Conservation (phyloP, 2,113 vertebrate species). For the Scomber japonicus region DNA sequence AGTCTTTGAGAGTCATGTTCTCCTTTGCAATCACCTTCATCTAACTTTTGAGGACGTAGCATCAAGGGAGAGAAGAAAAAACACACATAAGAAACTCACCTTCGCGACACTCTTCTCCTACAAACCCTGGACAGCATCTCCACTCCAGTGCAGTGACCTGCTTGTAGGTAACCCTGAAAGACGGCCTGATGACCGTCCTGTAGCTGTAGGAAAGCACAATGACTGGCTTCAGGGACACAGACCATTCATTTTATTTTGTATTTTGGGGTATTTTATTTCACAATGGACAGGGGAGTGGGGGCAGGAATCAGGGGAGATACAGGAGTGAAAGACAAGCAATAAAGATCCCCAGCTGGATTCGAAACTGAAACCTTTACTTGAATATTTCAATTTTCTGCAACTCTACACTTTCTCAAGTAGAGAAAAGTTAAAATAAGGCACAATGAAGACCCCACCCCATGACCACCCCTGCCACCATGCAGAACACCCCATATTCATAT, state of each 20-base stretch:
- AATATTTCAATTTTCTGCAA: not conserved
- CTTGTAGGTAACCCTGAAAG: constrained; percentile 91
- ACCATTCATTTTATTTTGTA: too few species aligned
- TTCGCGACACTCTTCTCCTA: constrained; percentile 90
- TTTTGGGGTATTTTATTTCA: not conserved
- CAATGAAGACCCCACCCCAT: not conserved
- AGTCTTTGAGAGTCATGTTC: constrained; percentile 8
- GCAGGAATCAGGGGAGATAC: not conserved
- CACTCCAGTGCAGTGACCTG: constrained; percentile 93
- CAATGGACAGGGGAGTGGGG: not conserved
- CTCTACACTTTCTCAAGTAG: not conserved
- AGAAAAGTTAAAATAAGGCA: not conserved
- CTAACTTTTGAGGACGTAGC: not conserved
- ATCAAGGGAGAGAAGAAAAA: not conserved
- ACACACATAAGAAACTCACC: constrained; percentile 81
- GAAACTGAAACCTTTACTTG: not conserved
- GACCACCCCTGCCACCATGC: not conserved
- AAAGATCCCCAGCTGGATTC: too few species aligned
- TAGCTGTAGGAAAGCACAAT: constrained; percentile 87
- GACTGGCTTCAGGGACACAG: not conserved
- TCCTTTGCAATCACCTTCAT: not conserved
- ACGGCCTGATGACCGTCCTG: constrained; percentile 93
- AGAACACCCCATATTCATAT: not conserved
- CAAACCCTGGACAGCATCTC: constrained; percentile 94
- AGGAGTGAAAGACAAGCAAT: too few species aligned